Evolutionary conservation across 2,113 vertebrate species (phyloP).

Genomic region (Thryonomys swinderianus): DNA sequence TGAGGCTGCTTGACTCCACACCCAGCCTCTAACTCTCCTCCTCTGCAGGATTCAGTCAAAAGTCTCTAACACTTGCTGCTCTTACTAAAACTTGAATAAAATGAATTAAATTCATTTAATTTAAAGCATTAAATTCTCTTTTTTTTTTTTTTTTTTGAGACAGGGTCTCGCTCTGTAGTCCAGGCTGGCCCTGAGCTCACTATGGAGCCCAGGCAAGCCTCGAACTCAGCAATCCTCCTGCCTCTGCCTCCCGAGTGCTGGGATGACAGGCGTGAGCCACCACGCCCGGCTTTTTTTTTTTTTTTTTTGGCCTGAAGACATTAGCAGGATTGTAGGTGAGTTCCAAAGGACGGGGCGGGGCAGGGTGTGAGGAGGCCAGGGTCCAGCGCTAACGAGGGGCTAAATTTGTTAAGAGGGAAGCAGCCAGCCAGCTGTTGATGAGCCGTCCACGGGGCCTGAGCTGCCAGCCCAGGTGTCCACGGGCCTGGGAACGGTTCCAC

Average conservation of each 20-base stretch:
- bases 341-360: conserved; percentile 51
- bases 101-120: too few species aligned
- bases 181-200: too few species aligned
- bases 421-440: conserved; percentile 40
- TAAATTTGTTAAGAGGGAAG: conserved; percentile 65
- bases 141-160: too few species aligned
- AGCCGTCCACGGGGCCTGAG: neutral
- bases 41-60: conserved; percentile 52
- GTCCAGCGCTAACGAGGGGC: conserved; percentile 28
- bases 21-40: conserved; percentile 28
- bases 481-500: conserved; percentile 15
- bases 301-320: conserved; percentile 78
- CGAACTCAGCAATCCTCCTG: too few species aligned
- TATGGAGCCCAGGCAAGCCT: too few species aligned
- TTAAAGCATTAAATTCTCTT: too few species aligned
- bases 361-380: conserved; percentile 32
- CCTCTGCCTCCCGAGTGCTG: too few species aligned
- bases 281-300: too few species aligned
- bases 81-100: conserved; percentile 80
- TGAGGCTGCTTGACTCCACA: conserved; percentile 66
- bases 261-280: too few species aligned
- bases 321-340: conserved; percentile 67
- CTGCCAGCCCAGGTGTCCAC: neutral
- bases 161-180: too few species aligned
- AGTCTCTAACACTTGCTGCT: conserved; percentile 75